Base-by-base conservation (phyloP, 37 sponge, comb jelly and placozoan species). In the Ianthella basta region DNA sequence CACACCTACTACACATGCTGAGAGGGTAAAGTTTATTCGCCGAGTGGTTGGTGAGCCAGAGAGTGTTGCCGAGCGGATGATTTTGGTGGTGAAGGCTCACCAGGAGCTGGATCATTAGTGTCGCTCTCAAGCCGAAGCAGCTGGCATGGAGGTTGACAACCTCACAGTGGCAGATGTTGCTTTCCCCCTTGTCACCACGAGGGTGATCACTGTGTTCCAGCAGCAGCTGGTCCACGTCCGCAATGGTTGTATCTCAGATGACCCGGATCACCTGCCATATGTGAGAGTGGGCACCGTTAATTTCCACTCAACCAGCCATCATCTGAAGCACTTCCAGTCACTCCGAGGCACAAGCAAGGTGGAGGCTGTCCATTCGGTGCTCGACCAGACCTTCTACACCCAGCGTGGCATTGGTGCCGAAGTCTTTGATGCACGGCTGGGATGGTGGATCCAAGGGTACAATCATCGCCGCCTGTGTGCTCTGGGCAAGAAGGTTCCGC, bases 381-480 rank as follows among this genome's bases (percentile, higher is more conserved):
- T 87, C 33, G 82, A 87, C 75, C 57, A 61, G 18, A 70, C 87
- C 59, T 87, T 87, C 50, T 87, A 87, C 81, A 56, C 82, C 39
- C 87, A 87, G 34, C 73, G 87, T 30, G 82, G 87, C 53, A 87
- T 87, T n/a, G 82, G 82, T 15, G 60, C 73, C 1, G 87, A 80
- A 67, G 87, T 87, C 4, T 81, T 87, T 81, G 75, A 87, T 87
- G 82, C 87, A 81, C 61, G 82, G 41, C 55, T 81, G 87, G 87
- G 82, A 8, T 87, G 87, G 82, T 87, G 82, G 87, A 57, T 87
- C 1, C 29, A 81, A 6, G 87, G 73, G 29, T 87, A 87, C 87
- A 87, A 87, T 81, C 82, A 75, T 19, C 60, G 82, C 18, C 82
- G 82, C 54, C 74, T 87, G 59, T 73, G 87, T 80, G 87, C 87